These are phyloP conservation scores for Onthophagus taurus DNA, from an alignment of 1,140 invertebrate genomes.

Conservation along the genomic window DNA sequence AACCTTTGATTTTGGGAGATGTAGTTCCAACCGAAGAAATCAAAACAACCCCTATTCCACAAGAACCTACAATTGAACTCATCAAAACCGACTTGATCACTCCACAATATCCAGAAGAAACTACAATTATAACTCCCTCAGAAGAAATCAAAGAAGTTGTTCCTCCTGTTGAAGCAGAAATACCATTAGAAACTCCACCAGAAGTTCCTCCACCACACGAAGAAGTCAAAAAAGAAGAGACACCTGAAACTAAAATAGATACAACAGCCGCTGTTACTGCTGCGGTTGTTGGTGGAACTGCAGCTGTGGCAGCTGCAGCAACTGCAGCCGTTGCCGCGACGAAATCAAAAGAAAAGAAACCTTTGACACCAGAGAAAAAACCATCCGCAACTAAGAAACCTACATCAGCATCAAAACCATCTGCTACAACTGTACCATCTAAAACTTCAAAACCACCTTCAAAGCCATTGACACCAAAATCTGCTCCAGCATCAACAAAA, in stretches of 20 bases:
- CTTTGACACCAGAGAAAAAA: conserved; percentile 24
- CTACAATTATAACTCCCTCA: conserved; percentile 22
- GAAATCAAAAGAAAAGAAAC: conserved; percentile 15
- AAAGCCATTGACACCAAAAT: conserved; percentile 22
- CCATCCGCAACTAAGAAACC: conserved; percentile 15
- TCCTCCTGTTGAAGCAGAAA: conserved; percentile 16
- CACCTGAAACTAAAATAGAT: conserved; percentile 20
- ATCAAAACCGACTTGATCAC: conserved; percentile 4
- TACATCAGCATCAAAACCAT: conserved; percentile 23
- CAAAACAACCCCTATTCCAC: too few relatives aligned
- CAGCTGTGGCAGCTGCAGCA: conserved; percentile 25
- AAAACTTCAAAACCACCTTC: conserved; percentile 26
- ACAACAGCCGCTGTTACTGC: conserved; percentile 13
- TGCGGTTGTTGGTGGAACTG: conserved; percentile 27
- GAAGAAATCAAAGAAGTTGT: conserved; percentile 25
- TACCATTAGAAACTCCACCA: conserved; percentile 5
- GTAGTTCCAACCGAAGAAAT: too few relatives aligned
- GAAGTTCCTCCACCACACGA: conserved; percentile 11
- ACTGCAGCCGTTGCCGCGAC: conserved; percentile 17
- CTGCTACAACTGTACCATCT: conserved; percentile 28
- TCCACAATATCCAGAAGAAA: conserved; percentile 24
- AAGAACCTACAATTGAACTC: background rate
- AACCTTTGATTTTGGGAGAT: too few relatives aligned
- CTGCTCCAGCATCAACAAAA: conserved; percentile 22
- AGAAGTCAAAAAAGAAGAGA: conserved; percentile 20